Evolutionary conservation across 2,888 invertebrate species (phyloP).

Genomic region (Himalopsyche japonica): DNA sequence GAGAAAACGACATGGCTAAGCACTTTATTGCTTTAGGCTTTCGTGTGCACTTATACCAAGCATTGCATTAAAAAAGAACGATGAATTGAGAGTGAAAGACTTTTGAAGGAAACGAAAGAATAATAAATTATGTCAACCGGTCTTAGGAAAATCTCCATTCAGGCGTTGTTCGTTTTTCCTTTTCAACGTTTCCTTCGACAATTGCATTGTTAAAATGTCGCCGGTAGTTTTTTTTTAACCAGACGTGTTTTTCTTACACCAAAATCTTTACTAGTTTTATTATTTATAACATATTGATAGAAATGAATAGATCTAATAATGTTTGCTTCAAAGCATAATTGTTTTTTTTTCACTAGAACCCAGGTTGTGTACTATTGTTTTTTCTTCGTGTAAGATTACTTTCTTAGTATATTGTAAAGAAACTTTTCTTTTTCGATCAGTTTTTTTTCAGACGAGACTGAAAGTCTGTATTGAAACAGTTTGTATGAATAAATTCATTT

Average conservation of each 20-base stretch:
- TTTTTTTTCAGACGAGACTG: too few relatives aligned
- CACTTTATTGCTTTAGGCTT: constrained; percentile 34
- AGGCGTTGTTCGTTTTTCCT: not conserved
- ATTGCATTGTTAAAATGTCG: not conserved
- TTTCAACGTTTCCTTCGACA: not conserved
- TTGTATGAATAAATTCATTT: too few relatives aligned
- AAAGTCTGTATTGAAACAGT: too few relatives aligned
- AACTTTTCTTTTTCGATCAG: too few relatives aligned
- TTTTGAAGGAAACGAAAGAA: constrained; percentile 4
- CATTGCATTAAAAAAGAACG: constrained; percentile 5
- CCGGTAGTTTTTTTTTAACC: not conserved
- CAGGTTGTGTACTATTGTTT: too few relatives aligned
- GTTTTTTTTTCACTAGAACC: too few relatives aligned
- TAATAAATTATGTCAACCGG: constrained; percentile 14
- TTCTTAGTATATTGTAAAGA: too few relatives aligned
- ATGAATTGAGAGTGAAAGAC: not conserved
- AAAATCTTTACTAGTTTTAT: not conserved
- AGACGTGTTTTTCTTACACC: not conserved
- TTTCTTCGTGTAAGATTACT: too few relatives aligned
- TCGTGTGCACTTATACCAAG: constrained; percentile 17
- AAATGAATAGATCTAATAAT: not conserved
- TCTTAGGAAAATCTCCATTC: not conserved
- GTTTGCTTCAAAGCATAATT: not conserved
- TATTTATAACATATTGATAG: not conserved
- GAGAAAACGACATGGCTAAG: constrained; percentile 33